These are phyloP conservation scores for Rhabdornis inornatus DNA, from an alignment of 2,113 vertebrate genomes.

Conservation along the genomic window DNA sequence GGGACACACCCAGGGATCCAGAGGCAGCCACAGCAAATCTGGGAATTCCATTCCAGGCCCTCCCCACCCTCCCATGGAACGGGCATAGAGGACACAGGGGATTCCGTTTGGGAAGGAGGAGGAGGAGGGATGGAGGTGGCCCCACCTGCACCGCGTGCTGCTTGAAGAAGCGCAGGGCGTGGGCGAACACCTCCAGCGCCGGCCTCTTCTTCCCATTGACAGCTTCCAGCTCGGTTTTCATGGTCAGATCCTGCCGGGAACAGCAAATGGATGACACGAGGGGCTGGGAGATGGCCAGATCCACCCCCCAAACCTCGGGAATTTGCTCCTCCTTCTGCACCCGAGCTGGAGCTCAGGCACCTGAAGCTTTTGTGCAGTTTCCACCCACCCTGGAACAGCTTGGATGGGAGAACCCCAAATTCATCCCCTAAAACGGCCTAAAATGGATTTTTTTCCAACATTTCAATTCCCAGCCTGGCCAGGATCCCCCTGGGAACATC, in stretches of 20 bases:
- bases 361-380: rapidly evolving
- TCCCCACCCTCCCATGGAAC: not conserved
- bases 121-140: not conserved
- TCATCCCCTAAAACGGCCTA: rapidly evolving
- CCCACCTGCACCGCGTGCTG: conserved; percentile 89
- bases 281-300: rapidly evolving
- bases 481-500: rapidly evolving
- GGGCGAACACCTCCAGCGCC: conserved; percentile 91
- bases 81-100: rapidly evolving
- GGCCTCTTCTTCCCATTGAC: conserved; percentile 85
- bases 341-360: not conserved
- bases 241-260: conserved; percentile 76
- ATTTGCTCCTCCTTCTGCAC: rapidly evolving
- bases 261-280: rapidly evolving
- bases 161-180: conserved; percentile 90
- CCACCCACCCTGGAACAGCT: not conserved
- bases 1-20: not conserved
- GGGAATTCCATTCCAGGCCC: not conserved
- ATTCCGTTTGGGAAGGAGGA: not conserved
- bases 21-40: not conserved
- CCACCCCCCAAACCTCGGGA: rapidly evolving
- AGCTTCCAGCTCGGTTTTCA: conserved; percentile 88
- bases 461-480: too few species aligned
- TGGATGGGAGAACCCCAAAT: rapidly evolving
- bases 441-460: rapidly evolving